Percentiles rank a stretch among this genome's conserved stretches.
Conservation (phyloP, 2,797 vertebrate genomes). For the Tolypeutes matacus region DNA sequence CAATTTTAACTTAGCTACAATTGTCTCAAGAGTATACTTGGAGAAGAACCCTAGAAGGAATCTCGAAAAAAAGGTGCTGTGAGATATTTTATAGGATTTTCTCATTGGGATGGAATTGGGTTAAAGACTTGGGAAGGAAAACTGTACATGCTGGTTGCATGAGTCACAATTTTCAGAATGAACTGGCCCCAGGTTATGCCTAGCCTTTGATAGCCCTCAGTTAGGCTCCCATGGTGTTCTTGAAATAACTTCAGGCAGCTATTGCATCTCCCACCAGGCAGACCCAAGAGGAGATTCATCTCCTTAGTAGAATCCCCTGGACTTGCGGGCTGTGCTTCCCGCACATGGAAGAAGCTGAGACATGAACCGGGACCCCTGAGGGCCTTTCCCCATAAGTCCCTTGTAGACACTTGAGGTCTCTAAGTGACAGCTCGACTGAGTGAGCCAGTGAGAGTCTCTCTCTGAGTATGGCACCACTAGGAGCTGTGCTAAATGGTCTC, state of each 20-base stretch:
- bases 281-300: conserved; percentile 62
- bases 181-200: background rate
- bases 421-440: conserved; percentile 84
- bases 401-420: conserved; percentile 77
- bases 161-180: conserved; percentile 9
- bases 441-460: conserved; percentile 70
- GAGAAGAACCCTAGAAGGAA: conserved; percentile 21
- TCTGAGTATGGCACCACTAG: conserved; percentile 74
- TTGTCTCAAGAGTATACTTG: background rate
- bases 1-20: conserved; percentile 46
- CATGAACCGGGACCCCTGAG: conserved; percentile 60
- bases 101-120: background rate
- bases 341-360: conserved; percentile 82
- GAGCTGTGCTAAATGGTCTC: conserved; percentile 82
- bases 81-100: conserved; percentile 29
- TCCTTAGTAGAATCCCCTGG: conserved; percentile 60
- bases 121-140: background rate
- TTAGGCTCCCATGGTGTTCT: background rate
- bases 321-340: conserved; percentile 68
- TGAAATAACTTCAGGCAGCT: background rate
- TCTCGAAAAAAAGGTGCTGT: conserved; percentile 1
- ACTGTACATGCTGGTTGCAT: background rate
- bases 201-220: background rate
- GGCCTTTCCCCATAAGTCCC: conserved; percentile 64
- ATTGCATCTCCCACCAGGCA: background rate